These are phyloP conservation scores for Drosophila suzukii DNA, from an alignment of 1,140 invertebrate genomes.

Conservation along the genomic window DNA sequence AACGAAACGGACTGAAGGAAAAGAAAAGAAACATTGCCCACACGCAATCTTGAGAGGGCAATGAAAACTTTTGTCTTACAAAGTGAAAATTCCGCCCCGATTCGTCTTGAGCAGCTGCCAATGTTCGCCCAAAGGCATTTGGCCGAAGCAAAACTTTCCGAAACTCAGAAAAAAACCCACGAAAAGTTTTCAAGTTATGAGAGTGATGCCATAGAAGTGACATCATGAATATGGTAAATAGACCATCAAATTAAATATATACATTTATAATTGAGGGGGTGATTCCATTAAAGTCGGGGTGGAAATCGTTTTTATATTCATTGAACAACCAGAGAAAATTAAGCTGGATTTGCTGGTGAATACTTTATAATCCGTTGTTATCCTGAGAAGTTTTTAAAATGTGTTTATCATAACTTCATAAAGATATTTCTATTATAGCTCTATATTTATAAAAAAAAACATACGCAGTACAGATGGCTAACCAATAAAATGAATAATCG, in stretches of 20 bases:
- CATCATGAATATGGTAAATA: constrained; percentile 52
- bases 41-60: constrained; percentile 76
- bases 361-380: constrained; percentile 18
- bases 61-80: constrained; percentile 72
- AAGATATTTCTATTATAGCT: not conserved
- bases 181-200: constrained; percentile 48
- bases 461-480: constrained; percentile 43
- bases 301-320: constrained; percentile 5
- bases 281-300: constrained; percentile 6
- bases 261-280: constrained; percentile 46
- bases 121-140: constrained; percentile 32
- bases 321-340: constrained; percentile 27
- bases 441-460: no score
- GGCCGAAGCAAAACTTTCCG: constrained; percentile 26
- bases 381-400: not conserved
- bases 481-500: constrained; percentile 63
- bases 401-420: not conserved
- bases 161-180: constrained; percentile 1
- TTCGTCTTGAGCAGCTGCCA: constrained; percentile 55
- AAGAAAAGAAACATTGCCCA: constrained; percentile 54
- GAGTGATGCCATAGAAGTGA: constrained; percentile 36
- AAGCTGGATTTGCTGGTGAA: constrained; percentile 15
- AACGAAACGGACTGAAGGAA: constrained; percentile 55
- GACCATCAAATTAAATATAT: constrained; percentile 53
- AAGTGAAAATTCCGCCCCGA: constrained; percentile 70